A percentile compares a stretch with the other conserved stretches of the same genome.
Conservation (phyloP, 2,113 vertebrate species). For the Leptosomus discolor region DNA sequence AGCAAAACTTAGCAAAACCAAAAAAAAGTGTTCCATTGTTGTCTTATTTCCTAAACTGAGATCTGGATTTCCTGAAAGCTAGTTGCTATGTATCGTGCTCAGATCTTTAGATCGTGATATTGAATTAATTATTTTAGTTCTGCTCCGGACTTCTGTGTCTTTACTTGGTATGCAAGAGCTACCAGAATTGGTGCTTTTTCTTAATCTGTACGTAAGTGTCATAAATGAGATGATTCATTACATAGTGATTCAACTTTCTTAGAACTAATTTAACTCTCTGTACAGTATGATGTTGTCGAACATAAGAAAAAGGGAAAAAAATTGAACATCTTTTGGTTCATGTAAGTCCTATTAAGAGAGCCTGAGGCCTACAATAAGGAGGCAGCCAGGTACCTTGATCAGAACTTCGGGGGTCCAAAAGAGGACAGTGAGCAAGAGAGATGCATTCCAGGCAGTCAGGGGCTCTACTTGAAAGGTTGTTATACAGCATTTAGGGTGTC, state of each 20-base stretch:
- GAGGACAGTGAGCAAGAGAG: not conserved
- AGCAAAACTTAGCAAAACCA: not conserved
- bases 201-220: not conserved
- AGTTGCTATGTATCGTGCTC: not conserved
- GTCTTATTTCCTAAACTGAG: not conserved
- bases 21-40: not conserved
- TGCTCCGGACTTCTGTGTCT: not conserved
- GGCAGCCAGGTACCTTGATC: not conserved
- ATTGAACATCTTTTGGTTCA: not conserved
- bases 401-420: not conserved
- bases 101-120: not conserved
- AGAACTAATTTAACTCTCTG: not conserved
- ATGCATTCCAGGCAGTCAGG: not conserved
- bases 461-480: not conserved
- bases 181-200: not conserved
- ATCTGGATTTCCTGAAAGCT: not conserved
- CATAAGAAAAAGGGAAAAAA: not conserved
- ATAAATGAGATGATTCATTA: not conserved
- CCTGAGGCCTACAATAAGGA: not conserved
- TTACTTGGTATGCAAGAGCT: not conserved
- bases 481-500: not conserved
- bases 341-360: not conserved
- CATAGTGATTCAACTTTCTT: not conserved
- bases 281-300: not conserved
- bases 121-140: not conserved